Base-by-base conservation (phyloP, 1,140 invertebrate genomes). In the Agrilus planipennis region DNA sequence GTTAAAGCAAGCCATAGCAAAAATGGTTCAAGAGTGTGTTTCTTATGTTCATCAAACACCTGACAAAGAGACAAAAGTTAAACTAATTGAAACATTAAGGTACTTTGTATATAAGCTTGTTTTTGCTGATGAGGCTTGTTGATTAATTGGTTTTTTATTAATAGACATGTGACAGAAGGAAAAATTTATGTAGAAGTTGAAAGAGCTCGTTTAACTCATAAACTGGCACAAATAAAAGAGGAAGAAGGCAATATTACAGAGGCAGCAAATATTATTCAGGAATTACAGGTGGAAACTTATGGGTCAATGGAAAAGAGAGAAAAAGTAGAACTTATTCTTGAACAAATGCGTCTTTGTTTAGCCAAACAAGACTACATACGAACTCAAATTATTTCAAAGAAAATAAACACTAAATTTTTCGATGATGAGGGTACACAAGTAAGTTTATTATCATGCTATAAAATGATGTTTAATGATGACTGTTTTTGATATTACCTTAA, bases 181-280 rank as follows among this genome's bases (percentile, higher is more conserved):
- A 98, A 99, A 79, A 99, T 99, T 46, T 99, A 99, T 65, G 95
- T 99, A 4, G 96, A 99, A 76, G 92, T 97, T 19, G 95, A 99
- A 67, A 71, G 96, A 58, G 96, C 96, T 25, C 73, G 95, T 34
- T 68, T 99, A 2, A 99, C 95, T 14, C 82, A 94, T 58, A 90
- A 85, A 49, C 63, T 99, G 38, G 90, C 95, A 1, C 81, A 89
- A 60, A 91, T 98, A 41, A 82, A 88, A 52, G 95, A 99, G 65
- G 77, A 77, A 2, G 92, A 98, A 65, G 87, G 82, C 0, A 84
- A 98, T 59, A 73, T 96, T 15, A 70, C 79, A 12, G 89, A 88
- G 53, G 95, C 94, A 31, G 88, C 89, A 4, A 76, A 81, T 47
- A 87, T 97, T 45, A 83, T 99, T 59, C 86, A 98, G 60, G 96